Percentiles rank a stretch among this genome's conserved stretches.
Conservation (phyloP, 2,888 invertebrate genomes). For the Loripinus fragilis region DNA sequence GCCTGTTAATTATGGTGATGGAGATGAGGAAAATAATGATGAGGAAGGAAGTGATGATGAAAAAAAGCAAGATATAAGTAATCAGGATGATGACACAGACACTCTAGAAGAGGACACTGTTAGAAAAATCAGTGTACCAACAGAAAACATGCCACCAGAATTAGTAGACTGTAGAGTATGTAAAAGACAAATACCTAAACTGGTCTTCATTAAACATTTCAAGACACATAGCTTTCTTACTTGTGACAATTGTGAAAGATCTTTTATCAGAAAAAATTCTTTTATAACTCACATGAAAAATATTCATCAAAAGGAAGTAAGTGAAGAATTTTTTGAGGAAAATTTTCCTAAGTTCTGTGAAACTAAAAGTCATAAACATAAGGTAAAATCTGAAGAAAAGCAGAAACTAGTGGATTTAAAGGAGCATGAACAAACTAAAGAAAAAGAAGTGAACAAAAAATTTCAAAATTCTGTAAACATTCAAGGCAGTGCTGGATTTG, state of each 20-base stretch:
- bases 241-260: slow-evolving; percentile 51
- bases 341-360: neutral
- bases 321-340: neutral
- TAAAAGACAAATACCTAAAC: slow-evolving; percentile 46
- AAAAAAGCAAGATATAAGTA: no score
- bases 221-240: slow-evolving; percentile 37
- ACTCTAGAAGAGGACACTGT: neutral
- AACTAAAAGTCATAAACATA: neutral
- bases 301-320: neutral
- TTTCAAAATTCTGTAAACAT: no score
- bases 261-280: neutral
- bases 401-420: neutral
- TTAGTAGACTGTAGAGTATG: slow-evolving; percentile 49
- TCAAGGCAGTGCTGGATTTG: no score
- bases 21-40: neutral
- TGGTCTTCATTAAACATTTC: slow-evolving; percentile 42
- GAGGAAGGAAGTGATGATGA: neutral
- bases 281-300: neutral
- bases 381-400: neutral
- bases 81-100: neutral
- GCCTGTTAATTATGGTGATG: neutral
- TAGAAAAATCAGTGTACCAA: neutral
- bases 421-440: neutral
- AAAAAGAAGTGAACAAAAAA: neutral
- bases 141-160: neutral